Base-by-base conservation (phyloP, 35 echinoderm and acorn worm species). In the Heliocidaris tuberculata region DNA sequence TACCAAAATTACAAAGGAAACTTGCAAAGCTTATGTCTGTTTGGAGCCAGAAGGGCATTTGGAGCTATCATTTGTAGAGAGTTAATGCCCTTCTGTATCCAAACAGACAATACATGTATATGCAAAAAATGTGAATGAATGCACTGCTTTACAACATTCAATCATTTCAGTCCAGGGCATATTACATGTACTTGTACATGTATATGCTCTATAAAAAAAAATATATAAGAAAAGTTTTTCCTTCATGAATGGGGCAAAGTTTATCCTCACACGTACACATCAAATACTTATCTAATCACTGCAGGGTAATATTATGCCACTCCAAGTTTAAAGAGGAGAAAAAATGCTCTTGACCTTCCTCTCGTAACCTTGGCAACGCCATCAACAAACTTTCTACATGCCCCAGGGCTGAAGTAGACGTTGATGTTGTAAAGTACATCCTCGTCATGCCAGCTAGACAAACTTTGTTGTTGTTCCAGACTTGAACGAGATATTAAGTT, bases 281-380 rank as follows among this genome's bases (percentile, higher is more conserved):
- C 65, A n/a, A 29, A 19, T 78, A 78, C 65, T 78, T 78, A 78
- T 78, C 65, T 78, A 21, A 78, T n/a, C 65, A 27, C 27, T 21
- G 19, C 65, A 78, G 65, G 65, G 65, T n/a, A 78, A 78, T 78
- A 78, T 78, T 78, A 78, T 78, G 65, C 27, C 19, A 78, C 21
- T 78, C 65, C 27, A 78, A 0, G 21, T 78, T n/a, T 29, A 27
- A 78, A 78, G 17, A 78, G 0, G 21, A n/a, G 15, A 47, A 15
- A 85, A 89, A 5, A 89, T 89, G 87, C 87, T 89, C 87, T 89
- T 89, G 87, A 89, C 87, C 87, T 30, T 1, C 4, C 16, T 89
- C 87, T 48, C 87, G 9, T 89, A 0, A 89, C 87, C 32, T 17
- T 89, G 87, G 30, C 24, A 47, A 89, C 87, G 31, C 12, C 29